Base-by-base conservation (phyloP, 2,888 invertebrate genomes). In the Hirtodrosophila trivittata region DNA sequence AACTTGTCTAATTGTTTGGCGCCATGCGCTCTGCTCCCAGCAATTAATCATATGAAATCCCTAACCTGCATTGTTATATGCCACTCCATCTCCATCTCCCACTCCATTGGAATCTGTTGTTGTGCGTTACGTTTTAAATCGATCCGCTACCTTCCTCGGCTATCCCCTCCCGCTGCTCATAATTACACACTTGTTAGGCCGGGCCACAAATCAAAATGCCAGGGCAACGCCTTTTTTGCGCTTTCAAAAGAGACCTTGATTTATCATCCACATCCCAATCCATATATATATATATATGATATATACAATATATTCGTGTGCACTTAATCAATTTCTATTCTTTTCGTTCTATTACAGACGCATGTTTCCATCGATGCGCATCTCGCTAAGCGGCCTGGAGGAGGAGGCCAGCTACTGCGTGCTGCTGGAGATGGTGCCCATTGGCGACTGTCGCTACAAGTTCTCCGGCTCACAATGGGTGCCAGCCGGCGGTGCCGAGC, bases 291-390 rank as follows among this genome's bases (percentile, higher is more conserved):
- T 26, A 33, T 51, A 10, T 5, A 8, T 51, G 12, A 5, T 7
- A 28, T 28, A n/a, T 28, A n/a, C 9, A n/a, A 8, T 28, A 26
- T 54, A 51, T 54, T 47, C 35, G 39, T 55, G 50, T 30, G 32
- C 65, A 85, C 62, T 72, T 85, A 72, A 85, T 82, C 69, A 73
- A 72, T 35, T 50, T 66, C 56, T 66, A 56, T 72, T 64, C 47
- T 66, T 67, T 13, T 32, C 14, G 8, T 14, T 43, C 37, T 9
- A 6, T 70, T 74, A 2, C 64, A 98, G 98, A 86, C 95, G 97
- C 38, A 97, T 98, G 97, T 98, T 98, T 90, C 98, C 98, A 0
- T 94, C 95, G 0, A 92, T 97, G 72, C 94, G 96, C 81, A 92
- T 97, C 21, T 93, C 93, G 0, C 91, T 97, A 0, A 92, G 92